Conservation (phyloP, 2,797 vertebrate genomes). For the Enteromius fasciolatus region DNA sequence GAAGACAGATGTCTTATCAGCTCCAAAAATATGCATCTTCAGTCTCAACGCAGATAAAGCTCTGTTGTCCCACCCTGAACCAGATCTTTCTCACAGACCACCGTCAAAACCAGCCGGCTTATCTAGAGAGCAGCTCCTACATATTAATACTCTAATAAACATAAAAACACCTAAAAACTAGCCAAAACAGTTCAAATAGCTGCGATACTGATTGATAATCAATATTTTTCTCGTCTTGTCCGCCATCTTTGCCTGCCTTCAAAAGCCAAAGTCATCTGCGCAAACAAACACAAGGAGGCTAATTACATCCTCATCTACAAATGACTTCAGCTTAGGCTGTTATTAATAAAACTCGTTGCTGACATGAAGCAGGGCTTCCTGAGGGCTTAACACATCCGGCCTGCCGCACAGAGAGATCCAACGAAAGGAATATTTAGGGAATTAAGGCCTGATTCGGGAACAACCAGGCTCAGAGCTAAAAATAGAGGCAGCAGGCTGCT, state of each 20-base stretch:
- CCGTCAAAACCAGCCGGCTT: not conserved
- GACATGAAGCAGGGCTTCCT: slow-evolving; percentile 27
- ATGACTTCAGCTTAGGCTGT: slow-evolving; percentile 17
- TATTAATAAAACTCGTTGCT: slow-evolving; percentile 39
- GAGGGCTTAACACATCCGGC: slow-evolving; percentile 18
- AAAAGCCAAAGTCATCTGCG: slow-evolving; percentile 14
- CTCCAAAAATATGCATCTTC: slow-evolving; percentile 37
- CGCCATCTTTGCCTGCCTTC: not conserved
- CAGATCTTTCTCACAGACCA: slow-evolving; percentile 5
- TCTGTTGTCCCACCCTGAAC: slow-evolving; percentile 21
- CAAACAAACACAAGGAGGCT: slow-evolving; percentile 23
- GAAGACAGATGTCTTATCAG: slow-evolving; percentile 48
- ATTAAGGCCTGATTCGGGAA: slow-evolving; percentile 30
- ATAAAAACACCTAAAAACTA: not conserved
- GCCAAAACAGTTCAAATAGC: not conserved
- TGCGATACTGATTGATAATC: not conserved
- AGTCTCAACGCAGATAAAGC: slow-evolving; percentile 20
- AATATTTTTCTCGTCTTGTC: not conserved
- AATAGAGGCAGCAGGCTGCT: slow-evolving; percentile 52
- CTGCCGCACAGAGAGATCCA: slow-evolving; percentile 22
- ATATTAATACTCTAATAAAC: not conserved
- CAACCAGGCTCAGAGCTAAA: slow-evolving; percentile 47
- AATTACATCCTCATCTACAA: slow-evolving; percentile 39
- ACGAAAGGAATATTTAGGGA: slow-evolving; percentile 37
- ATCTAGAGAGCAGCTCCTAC: no score